Evolutionary conservation across 2,113 vertebrate species (phyloP).

Genomic region (Chascanopsetta lugubris): DNA sequence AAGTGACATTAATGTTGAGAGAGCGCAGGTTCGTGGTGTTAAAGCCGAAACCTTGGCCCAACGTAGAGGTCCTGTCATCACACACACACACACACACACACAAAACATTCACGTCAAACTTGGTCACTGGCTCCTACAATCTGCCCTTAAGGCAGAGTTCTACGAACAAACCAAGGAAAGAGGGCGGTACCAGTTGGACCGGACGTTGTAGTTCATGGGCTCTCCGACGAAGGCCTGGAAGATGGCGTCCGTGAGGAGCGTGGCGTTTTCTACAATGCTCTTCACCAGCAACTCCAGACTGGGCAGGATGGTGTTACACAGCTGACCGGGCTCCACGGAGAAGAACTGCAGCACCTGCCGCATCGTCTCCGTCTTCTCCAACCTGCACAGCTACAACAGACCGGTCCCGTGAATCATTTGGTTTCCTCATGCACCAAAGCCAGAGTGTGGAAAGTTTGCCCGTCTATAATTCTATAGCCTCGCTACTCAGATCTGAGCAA

Average conservation of each 20-base stretch:
- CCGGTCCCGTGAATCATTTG: slow-evolving; percentile 8
- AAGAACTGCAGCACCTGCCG: slow-evolving; percentile 44
- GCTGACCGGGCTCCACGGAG: slow-evolving; percentile 58
- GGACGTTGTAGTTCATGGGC: slow-evolving; percentile 65
- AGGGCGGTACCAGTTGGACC: slow-evolving; percentile 68
- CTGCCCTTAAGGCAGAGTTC: background rate
- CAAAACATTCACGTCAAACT: no score
- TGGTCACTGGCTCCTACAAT: no score
- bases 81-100: background rate
- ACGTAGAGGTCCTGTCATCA: slow-evolving; percentile 61
- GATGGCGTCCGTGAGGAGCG: slow-evolving; percentile 51
- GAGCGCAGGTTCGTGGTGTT: slow-evolving; percentile 55
- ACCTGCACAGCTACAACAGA: slow-evolving; percentile 70
- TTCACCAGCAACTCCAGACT: slow-evolving; percentile 52
- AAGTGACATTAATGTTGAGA: slow-evolving; percentile 57
- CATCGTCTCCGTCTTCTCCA: slow-evolving; percentile 63
- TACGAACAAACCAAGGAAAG: background rate
- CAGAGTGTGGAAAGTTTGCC: no score
- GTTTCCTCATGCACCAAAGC: no score
- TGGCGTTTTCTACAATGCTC: slow-evolving; percentile 42
- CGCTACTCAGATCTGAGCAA: background rate
- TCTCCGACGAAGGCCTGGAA: slow-evolving; percentile 74
- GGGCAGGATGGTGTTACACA: slow-evolving; percentile 68
- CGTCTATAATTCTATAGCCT: background rate
- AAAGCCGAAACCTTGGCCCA: slow-evolving; percentile 64